A percentile compares a stretch with the other conserved stretches of the same genome.
phyloP scores from a whole-genome alignment of 2,797 vertebrate species.

The Siniperca undulata region DNA sequence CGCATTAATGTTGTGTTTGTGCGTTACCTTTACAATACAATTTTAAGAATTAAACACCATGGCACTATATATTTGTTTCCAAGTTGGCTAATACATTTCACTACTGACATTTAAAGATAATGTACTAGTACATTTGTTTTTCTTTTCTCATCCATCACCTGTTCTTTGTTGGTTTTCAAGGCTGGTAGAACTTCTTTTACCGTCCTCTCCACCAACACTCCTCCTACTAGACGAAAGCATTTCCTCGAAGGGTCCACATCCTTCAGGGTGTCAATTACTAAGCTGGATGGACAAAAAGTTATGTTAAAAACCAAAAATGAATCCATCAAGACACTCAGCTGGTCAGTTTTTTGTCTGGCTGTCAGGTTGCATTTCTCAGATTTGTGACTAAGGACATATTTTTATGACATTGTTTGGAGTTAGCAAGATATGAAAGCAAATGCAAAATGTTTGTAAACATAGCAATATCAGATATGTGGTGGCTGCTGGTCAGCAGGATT shows the following conservation, averaged over 20 bases:
- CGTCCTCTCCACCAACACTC: conserved; percentile 93
- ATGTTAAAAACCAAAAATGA: background rate
- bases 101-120: background rate
- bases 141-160: conserved; percentile 80
- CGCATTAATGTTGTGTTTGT: too few relatives aligned
- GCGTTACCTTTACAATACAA: background rate
- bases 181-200: conserved; percentile 96
- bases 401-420: background rate
- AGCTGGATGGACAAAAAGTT: conserved; percentile 63
- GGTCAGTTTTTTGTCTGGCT: background rate
- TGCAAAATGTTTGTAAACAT: background rate
- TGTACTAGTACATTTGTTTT: background rate
- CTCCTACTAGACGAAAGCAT: conserved; percentile 94
- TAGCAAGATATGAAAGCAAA: background rate
- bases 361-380: background rate
- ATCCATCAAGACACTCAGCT: background rate
- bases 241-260: conserved; percentile 92
- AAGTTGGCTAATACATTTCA: background rate
- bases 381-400: background rate
- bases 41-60: background rate
- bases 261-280: conserved; percentile 94
- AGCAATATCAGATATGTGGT: background rate
- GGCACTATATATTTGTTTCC: background rate
- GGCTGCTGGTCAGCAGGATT: background rate
- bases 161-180: conserved; percentile 92